phyloP scores from a whole-genome alignment of 2,888 invertebrate species.

The Megastigmus dorsalis region DNA sequence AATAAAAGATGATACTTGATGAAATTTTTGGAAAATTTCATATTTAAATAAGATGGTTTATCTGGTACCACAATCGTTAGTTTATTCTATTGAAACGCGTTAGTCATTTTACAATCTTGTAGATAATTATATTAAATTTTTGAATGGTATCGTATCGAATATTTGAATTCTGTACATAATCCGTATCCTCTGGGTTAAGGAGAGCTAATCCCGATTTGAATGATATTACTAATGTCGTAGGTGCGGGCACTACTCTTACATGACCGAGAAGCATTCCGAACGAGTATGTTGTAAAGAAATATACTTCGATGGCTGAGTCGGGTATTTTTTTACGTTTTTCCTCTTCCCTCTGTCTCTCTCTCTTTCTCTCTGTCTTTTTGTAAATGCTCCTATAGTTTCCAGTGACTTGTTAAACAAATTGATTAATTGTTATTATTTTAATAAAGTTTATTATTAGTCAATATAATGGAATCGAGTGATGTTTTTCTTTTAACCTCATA shows the following conservation, averaged over 20 bases:
- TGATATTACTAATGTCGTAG: slow-evolving; percentile 69
- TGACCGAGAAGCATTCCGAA: slow-evolving; percentile 62
- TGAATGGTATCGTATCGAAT: slow-evolving; percentile 54
- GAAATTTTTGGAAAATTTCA: neutral
- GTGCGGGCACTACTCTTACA: slow-evolving; percentile 64
- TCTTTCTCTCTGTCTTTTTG: slow-evolving; percentile 48
- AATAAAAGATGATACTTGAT: neutral
- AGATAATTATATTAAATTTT: slow-evolving; percentile 37
- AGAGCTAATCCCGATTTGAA: slow-evolving; percentile 59
- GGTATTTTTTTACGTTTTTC: too few species aligned
- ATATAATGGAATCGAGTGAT: slow-evolving; percentile 34
- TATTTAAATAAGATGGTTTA: neutral
- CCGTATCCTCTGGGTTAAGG: slow-evolving; percentile 33
- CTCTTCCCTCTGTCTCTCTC: too few species aligned
- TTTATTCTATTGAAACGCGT: neutral
- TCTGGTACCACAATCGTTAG: neutral
- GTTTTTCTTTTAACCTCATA: slow-evolving; percentile 44
- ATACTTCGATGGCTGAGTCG: slow-evolving; percentile 46
- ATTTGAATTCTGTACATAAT: slow-evolving; percentile 30
- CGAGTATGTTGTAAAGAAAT: slow-evolving; percentile 45
- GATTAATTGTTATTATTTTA: slow-evolving; percentile 64
- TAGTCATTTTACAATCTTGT: slow-evolving; percentile 4
- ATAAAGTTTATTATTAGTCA: slow-evolving; percentile 63
- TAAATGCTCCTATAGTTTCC: slow-evolving; percentile 39
- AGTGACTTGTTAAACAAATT: slow-evolving; percentile 38